These are phyloP conservation scores for Embiotoca jacksoni DNA, from an alignment of 2,113 vertebrate genomes.

Conservation along the genomic window DNA sequence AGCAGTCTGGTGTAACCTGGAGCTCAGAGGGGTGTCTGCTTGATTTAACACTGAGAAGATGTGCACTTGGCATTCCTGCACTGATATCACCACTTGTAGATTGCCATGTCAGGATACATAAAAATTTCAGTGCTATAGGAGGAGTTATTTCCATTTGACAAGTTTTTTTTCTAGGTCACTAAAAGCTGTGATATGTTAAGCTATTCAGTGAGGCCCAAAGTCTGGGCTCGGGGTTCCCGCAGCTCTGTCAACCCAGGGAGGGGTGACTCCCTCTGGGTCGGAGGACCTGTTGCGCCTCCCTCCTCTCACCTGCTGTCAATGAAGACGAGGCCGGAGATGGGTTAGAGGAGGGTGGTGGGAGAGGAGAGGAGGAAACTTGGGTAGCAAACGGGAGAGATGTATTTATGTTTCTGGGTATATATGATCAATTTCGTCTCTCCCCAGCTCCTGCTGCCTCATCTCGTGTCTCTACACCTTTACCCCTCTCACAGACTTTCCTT, in stretches of 20 bases:
- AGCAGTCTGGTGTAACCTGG: slow-evolving; percentile 34
- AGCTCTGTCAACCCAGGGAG: neutral
- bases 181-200: slow-evolving; percentile 11
- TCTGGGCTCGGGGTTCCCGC: neutral
- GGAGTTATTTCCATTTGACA: slow-evolving; percentile 47
- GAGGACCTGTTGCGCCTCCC: neutral
- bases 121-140: neutral
- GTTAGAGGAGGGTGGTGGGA: neutral
- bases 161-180: slow-evolving; percentile 47
- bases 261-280: neutral
- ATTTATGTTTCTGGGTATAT: neutral
- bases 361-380: neutral
- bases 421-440: neutral
- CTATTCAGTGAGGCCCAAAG: slow-evolving; percentile 16
- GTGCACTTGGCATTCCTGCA: neutral
- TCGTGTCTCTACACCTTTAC: neutral
- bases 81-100: slow-evolving; percentile 15
- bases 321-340: neutral
- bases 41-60: slow-evolving; percentile 31
- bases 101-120: slow-evolving; percentile 16
- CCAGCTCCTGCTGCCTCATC: neutral
- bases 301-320: slow-evolving; percentile 10
- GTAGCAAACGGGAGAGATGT: neutral
- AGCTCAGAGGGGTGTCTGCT: slow-evolving; percentile 20
- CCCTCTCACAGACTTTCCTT: neutral